phyloP scores from a whole-genome alignment of 2,888 invertebrate genomes.

The Tridacna gigas region DNA sequence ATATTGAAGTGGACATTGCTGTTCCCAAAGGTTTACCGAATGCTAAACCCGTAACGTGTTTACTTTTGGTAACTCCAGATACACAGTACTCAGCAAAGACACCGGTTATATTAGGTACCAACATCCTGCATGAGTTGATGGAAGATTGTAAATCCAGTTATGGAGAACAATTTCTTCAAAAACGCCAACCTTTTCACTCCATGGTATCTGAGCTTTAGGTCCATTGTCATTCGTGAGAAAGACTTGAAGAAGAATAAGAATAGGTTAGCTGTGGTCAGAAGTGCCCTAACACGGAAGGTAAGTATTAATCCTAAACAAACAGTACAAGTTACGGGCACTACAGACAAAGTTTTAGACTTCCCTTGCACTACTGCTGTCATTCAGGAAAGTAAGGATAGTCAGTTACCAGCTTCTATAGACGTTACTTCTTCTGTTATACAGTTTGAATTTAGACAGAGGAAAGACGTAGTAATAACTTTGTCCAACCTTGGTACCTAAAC shows the following conservation, averaged over 20 bases:
- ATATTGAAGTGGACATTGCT: slow-evolving; percentile 33
- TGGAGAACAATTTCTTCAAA: slow-evolving; percentile 45
- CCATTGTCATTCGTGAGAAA: slow-evolving; percentile 28
- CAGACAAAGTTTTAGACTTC: slow-evolving; percentile 39
- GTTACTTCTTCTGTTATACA: slow-evolving; percentile 29
- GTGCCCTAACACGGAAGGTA: slow-evolving; percentile 31
- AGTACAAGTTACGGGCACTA: slow-evolving; percentile 23
- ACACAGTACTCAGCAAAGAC: slow-evolving; percentile 22
- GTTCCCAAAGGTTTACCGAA: slow-evolving; percentile 11
- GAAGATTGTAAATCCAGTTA: too few relatives aligned
- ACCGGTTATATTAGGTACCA: slow-evolving; percentile 50
- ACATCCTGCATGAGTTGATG: slow-evolving; percentile 28
- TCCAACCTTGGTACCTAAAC: slow-evolving; percentile 37
- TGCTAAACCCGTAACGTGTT: not conserved
- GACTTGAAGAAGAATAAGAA: slow-evolving; percentile 32
- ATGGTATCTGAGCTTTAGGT: slow-evolving; percentile 42
- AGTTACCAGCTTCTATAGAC: slow-evolving; percentile 35
- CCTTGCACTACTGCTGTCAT: slow-evolving; percentile 30
- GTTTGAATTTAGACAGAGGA: slow-evolving; percentile 19
- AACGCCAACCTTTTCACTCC: slow-evolving; percentile 28
- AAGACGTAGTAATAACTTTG: slow-evolving; percentile 11
- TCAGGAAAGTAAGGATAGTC: slow-evolving; percentile 16
- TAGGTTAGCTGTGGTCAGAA: slow-evolving; percentile 41
- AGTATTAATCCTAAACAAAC: slow-evolving; percentile 44
- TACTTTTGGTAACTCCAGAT: slow-evolving; percentile 43